Conservation (phyloP, 2,113 vertebrate genomes). For the Percina caprodes region DNA sequence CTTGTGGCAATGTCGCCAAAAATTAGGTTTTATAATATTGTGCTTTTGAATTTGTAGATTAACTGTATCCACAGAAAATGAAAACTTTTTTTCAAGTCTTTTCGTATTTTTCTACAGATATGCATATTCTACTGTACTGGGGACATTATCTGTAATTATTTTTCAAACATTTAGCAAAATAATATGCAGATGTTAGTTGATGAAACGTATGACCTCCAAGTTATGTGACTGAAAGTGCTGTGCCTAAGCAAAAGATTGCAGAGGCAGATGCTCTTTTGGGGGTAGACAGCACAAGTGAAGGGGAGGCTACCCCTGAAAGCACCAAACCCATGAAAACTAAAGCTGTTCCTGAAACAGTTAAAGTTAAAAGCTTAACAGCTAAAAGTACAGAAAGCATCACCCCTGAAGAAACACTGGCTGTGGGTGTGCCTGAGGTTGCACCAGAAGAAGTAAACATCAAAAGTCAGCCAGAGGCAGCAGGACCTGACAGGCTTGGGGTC, state of each 20-base stretch:
- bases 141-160: background rate
- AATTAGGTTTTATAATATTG: background rate
- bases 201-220: constrained; percentile 65
- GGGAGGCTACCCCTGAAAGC: constrained; percentile 35
- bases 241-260: constrained; percentile 58
- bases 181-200: background rate
- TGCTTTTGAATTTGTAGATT: background rate
- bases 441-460: constrained; percentile 44
- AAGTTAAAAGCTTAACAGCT: too few species aligned
- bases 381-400: background rate
- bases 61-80: background rate
- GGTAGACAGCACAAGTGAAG: constrained; percentile 34
- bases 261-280: constrained; percentile 51
- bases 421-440: constrained; percentile 6
- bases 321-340: constrained; percentile 31
- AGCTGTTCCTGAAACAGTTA: constrained; percentile 47
- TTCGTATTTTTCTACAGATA: background rate
- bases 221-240: constrained; percentile 70
- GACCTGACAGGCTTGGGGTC: constrained; percentile 26
- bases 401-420: constrained; percentile 15
- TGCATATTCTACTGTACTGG: background rate
- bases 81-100: background rate
- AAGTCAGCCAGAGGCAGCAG: constrained; percentile 34
- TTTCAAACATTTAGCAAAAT: background rate
- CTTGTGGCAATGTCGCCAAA: background rate